Evolutionary conservation across 2,888 invertebrate species (phyloP).

Genomic region (Cataglyphis cursor): DNA sequence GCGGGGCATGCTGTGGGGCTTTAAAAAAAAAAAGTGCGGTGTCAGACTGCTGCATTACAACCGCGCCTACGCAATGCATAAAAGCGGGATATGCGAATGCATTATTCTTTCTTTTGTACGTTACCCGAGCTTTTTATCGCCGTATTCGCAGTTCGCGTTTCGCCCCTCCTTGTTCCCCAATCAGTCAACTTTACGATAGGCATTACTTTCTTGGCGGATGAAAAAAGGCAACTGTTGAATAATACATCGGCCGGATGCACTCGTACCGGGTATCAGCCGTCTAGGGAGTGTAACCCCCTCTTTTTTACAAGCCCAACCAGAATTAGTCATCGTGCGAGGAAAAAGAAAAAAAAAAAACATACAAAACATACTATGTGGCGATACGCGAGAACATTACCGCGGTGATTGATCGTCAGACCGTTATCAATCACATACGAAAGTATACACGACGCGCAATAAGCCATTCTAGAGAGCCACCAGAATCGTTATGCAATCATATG

Average conservation of each 20-base stretch:
- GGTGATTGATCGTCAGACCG: constrained; percentile 42
- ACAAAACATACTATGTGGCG: constrained; percentile 11
- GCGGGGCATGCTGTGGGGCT: background rate
- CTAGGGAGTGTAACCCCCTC: constrained; percentile 57
- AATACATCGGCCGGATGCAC: constrained; percentile 72
- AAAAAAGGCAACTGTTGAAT: constrained; percentile 66
- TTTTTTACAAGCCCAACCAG: constrained; percentile 54
- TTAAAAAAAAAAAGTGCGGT: constrained; percentile 13
- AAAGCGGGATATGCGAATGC: background rate
- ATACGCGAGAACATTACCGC: constrained; percentile 61
- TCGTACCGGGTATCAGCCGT: constrained; percentile 59
- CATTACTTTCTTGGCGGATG: constrained; percentile 58
- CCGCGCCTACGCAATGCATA: constrained; percentile 32
- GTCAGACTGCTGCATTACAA: constrained; percentile 8
- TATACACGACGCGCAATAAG: constrained; percentile 25
- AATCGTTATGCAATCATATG: constrained; percentile 52
- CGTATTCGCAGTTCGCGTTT: constrained; percentile 24
- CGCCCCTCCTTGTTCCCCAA: constrained; percentile 44
- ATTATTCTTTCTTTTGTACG: constrained; percentile 23
- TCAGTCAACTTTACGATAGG: constrained; percentile 70
- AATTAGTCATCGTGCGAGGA: constrained; percentile 68
- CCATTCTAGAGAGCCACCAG: constrained; percentile 26
- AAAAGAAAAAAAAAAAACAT: background rate
- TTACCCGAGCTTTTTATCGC: constrained; percentile 55
- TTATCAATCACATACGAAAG: constrained; percentile 41